Percentiles rank a stretch among this genome's conserved stretches.
Conservation (phyloP, 1,140 invertebrate species). For the Pentalonia nigronervosa region DNA sequence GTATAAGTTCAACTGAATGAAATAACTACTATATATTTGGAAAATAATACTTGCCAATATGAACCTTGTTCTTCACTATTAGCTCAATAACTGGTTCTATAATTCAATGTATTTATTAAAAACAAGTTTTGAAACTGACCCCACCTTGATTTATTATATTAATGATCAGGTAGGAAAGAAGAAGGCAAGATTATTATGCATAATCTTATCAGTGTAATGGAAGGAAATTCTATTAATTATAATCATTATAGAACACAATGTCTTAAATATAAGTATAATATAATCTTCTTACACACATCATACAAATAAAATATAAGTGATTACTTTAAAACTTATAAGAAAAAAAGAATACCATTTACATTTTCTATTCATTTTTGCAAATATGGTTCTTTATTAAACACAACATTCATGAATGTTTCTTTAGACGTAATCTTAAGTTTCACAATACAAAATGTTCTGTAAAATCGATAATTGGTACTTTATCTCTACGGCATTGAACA, state of each 20-base stretch:
- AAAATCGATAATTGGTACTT: slow-evolving; percentile 47
- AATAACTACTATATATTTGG: not conserved
- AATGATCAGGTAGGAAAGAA: not conserved
- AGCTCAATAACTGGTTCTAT: slow-evolving; percentile 33
- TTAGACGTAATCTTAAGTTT: slow-evolving; percentile 34
- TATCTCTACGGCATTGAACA: slow-evolving; percentile 49
- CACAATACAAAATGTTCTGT: slow-evolving; percentile 55
- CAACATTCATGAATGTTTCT: slow-evolving; percentile 29
- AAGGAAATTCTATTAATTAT: slow-evolving; percentile 36
- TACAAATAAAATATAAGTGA: slow-evolving; percentile 53
- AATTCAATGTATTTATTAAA: not conserved
- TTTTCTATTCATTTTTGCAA: not conserved
- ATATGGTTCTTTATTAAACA: not conserved
- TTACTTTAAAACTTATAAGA: slow-evolving; percentile 40
- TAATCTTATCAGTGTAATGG: slow-evolving; percentile 26
- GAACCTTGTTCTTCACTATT: slow-evolving; percentile 17
- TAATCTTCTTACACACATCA: slow-evolving; percentile 45
- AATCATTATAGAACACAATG: slow-evolving; percentile 13
- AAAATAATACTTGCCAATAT: not conserved
- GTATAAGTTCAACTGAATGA: not conserved
- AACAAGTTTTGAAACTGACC: slow-evolving; percentile 49
- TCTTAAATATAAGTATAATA: slow-evolving; percentile 54
- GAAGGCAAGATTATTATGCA: not conserved
- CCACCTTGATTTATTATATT: not conserved
- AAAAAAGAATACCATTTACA: not conserved